These are phyloP conservation scores for Eupithecia vulgata DNA, from an alignment of 2,888 invertebrate genomes.

Conservation along the genomic window DNA sequence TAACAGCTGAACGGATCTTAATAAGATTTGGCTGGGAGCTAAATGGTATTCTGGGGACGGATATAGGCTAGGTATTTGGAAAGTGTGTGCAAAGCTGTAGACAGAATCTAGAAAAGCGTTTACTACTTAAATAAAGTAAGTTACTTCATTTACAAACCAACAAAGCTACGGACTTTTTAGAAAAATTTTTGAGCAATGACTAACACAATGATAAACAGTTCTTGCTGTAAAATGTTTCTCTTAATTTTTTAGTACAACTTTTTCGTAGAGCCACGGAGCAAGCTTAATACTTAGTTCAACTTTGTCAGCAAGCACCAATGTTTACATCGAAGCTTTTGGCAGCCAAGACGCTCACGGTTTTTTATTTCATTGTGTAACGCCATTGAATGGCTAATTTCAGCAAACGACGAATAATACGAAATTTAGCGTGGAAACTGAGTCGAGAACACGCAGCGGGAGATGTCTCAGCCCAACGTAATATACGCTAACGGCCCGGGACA, in stretches of 20 bases:
- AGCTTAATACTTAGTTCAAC: slow-evolving; percentile 47
- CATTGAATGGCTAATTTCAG: slow-evolving; percentile 52
- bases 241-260: slow-evolving; percentile 55
- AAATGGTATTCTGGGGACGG: no score
- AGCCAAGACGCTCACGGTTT: slow-evolving; percentile 42
- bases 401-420: slow-evolving; percentile 59
- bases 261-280: slow-evolving; percentile 55
- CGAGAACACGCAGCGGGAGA: slow-evolving; percentile 73
- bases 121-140: neutral
- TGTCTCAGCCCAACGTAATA: slow-evolving; percentile 76
- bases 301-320: slow-evolving; percentile 31
- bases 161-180: neutral
- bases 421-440: slow-evolving; percentile 64
- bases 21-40: no score
- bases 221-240: neutral
- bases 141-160: neutral
- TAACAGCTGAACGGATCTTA: no score
- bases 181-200: neutral
- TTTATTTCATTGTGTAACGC: slow-evolving; percentile 26
- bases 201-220: neutral
- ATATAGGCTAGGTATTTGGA: no score
- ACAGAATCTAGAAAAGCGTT: neutral
- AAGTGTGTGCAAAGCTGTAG: no score
- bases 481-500: slow-evolving; percentile 82
- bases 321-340: slow-evolving; percentile 29